Evolutionary conservation across 2,797 vertebrate species (phyloP).

Genomic region (Rhyacichthys aspro): DNA sequence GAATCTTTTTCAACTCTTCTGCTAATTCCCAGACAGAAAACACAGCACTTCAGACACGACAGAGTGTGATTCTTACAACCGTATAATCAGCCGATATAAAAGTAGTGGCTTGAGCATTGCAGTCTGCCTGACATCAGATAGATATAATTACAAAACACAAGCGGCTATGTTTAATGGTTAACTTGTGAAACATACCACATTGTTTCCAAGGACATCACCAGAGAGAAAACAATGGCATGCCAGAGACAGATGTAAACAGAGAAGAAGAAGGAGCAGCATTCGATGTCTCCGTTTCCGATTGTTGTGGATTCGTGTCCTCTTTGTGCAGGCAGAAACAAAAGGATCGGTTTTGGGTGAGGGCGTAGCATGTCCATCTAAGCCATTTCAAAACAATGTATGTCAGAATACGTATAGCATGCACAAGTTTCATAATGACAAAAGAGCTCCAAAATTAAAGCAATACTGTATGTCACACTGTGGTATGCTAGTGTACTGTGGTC

Average conservation of each 20-base stretch:
- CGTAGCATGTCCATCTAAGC: conserved; percentile 28
- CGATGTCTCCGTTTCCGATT: conserved; percentile 46
- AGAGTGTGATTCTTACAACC: conserved; percentile 70
- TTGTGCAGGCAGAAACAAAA: conserved; percentile 63
- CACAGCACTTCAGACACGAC: conserved; percentile 58
- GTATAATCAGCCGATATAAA: conserved; percentile 89
- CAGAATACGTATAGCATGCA: conserved; percentile 11
- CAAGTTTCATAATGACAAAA: conserved; percentile 5
- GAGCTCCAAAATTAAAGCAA: neutral
- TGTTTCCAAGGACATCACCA: conserved; percentile 70
- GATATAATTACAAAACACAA: conserved; percentile 86
- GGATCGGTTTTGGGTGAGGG: conserved; percentile 60
- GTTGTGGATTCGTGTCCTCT: conserved; percentile 57
- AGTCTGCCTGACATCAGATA: conserved; percentile 86
- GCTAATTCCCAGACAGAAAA: conserved; percentile 55
- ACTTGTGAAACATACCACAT: conserved; percentile 77
- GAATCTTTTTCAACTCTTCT: conserved; percentile 39
- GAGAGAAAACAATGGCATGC: conserved; percentile 74
- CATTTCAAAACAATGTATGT: conserved; percentile 19
- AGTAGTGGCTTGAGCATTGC: conserved; percentile 79
- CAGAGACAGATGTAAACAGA: conserved; percentile 69
- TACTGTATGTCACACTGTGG: neutral
- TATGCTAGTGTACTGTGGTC: neutral
- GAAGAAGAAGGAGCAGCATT: conserved; percentile 63
- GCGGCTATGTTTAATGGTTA: conserved; percentile 82